Evolutionary conservation across 2,113 vertebrate genomes (phyloP), one percentile per base, ranked within the genome.

Genomic region (Megaceryle torquata): DNA sequence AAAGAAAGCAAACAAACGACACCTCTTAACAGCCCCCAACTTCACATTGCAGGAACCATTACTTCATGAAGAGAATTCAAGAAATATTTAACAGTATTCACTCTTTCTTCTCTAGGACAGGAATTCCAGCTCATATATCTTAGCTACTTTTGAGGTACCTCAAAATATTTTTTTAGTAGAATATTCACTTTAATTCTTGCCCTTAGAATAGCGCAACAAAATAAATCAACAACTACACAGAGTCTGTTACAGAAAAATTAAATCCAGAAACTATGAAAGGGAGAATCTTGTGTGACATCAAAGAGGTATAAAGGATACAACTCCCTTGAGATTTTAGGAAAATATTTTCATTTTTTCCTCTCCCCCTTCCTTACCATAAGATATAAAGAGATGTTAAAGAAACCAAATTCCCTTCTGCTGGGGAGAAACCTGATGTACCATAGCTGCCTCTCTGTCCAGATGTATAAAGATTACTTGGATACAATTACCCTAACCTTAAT

Each of bases 11-110:
- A 56, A 2, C 11, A 37, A 8, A 2, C 2, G 18, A 33, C 5
- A 7, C 5, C 1, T 60, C 17, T 17, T 37, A 16, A 4, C 4
- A 16, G 35, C 1, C 1, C 11, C 4, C 22, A 50, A 8, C 6
- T 29, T 72, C n/a, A 53, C 24, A 25, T 7, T n/a, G 12, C 41
- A 88, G 39, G 17, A 88, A 29, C 8, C 29, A 51, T 53, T 72
- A 63, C 11, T 53, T 86, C 11, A 25, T 12, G 2, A 71, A 82
- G 20, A 72, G 9, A 10, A 74, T 64, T 26, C 11, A 82, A 75
- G 14, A 72, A 24, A 19, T 18, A 10, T 43, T 71, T 76, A 53
- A 24, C 29, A 41, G 6, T 15, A 5, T 33, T 31, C 35, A 10
- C 13, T 18, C 35, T 77, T 77, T 57, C 50, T 86, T n/a, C 43